Conservation (phyloP, 2,113 vertebrate genomes). For the Corythoichthys intestinalis region DNA sequence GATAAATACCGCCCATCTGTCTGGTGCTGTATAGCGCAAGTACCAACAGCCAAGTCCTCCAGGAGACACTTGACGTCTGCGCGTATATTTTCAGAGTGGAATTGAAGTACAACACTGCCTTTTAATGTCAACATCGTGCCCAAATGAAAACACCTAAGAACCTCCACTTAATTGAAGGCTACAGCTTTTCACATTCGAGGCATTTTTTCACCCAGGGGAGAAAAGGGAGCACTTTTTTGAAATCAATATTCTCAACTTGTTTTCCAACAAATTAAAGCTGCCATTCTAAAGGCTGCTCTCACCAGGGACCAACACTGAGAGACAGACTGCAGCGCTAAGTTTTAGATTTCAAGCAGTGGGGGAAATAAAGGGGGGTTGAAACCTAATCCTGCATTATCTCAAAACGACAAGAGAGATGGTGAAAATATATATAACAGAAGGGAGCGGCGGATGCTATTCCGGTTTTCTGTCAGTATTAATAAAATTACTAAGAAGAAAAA, state of each 20-base stretch:
- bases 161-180: slow-evolving; percentile 82
- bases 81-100: slow-evolving; percentile 83
- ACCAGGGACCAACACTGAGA: slow-evolving; percentile 48
- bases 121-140: slow-evolving; percentile 76
- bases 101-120: slow-evolving; percentile 81
- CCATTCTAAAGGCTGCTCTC: slow-evolving; percentile 62
- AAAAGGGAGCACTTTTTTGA: slow-evolving; percentile 56
- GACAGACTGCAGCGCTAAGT: slow-evolving; percentile 50
- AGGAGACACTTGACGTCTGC: slow-evolving; percentile 72
- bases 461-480: slow-evolving; percentile 31
- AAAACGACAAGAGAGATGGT: slow-evolving; percentile 38
- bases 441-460: slow-evolving; percentile 39
- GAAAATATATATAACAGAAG: slow-evolving; percentile 39
- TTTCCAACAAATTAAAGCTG: slow-evolving; percentile 77
- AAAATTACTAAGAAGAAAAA: slow-evolving; percentile 32
- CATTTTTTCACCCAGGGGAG: slow-evolving; percentile 42
- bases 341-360: slow-evolving; percentile 54
- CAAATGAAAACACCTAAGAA: slow-evolving; percentile 83
- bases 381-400: slow-evolving; percentile 60
- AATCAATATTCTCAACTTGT: slow-evolving; percentile 78
- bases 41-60: slow-evolving; percentile 59
- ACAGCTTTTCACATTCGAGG: slow-evolving; percentile 71
- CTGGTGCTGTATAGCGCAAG: slow-evolving; percentile 57
- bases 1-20: slow-evolving; percentile 68
- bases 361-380: slow-evolving; percentile 32